These are phyloP conservation scores for Tamias sibiricus DNA, from an alignment of 2,113 vertebrate genomes.

Conservation along the genomic window DNA sequence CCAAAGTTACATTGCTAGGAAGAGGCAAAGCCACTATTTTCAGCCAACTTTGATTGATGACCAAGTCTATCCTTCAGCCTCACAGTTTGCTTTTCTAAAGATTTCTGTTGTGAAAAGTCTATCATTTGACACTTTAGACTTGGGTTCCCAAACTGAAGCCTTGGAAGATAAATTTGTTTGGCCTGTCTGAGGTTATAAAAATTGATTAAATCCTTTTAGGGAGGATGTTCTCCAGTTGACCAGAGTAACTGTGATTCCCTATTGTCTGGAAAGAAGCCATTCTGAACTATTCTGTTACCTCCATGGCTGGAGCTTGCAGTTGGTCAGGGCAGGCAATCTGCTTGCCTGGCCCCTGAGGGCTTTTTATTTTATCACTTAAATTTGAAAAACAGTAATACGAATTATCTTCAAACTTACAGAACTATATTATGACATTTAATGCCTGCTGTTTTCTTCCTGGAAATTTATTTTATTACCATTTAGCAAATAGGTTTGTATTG, in stretches of 20 bases:
- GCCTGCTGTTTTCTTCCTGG: conserved; percentile 14
- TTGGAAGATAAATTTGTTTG: neutral
- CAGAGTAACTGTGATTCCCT: neutral
- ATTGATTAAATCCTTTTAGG: neutral
- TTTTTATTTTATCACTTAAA: neutral
- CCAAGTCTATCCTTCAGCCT: neutral
- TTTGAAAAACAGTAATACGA: conserved; percentile 20
- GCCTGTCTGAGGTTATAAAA: neutral
- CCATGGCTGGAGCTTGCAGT: accelerated
- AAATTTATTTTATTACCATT: conserved; percentile 58
- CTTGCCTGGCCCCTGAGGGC: neutral
- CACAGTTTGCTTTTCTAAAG: neutral
- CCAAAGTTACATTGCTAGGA: neutral
- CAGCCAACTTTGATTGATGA: neutral
- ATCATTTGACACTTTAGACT: neutral
- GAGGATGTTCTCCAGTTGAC: neutral
- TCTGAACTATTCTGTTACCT: neutral
- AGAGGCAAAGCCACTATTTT: neutral
- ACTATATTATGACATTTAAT: neutral
- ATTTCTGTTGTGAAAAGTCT: neutral
- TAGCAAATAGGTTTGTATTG: conserved; percentile 64
- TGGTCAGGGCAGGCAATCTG: neutral
- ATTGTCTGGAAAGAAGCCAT: neutral
- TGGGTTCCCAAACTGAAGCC: neutral
- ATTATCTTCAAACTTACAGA: conserved; percentile 18